A percentile compares a stretch with the other conserved stretches of the same genome.
Conservation (phyloP, 2,797 vertebrate genomes). For the Oreonectes daqikongensis region DNA sequence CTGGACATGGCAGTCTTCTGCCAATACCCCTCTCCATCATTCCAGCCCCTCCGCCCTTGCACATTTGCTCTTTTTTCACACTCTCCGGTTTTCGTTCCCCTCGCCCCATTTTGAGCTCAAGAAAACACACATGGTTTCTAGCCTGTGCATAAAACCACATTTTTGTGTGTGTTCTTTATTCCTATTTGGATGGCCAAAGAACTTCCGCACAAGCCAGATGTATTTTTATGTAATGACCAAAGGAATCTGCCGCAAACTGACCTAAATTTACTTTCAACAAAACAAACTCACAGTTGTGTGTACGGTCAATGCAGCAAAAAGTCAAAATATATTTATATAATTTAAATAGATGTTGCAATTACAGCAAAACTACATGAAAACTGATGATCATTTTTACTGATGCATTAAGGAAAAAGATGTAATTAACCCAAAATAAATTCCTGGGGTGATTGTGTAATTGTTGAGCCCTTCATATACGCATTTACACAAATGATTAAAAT, state of each 20-base stretch:
- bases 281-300: constrained; percentile 50
- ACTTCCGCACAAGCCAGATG: constrained; percentile 68
- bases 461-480: constrained; percentile 29
- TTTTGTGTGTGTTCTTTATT: constrained; percentile 67
- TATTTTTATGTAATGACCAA: constrained; percentile 67
- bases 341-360: constrained; percentile 5
- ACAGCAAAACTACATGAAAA: not conserved
- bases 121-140: constrained; percentile 72
- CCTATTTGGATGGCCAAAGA: constrained; percentile 64
- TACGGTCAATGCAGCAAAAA: constrained; percentile 11
- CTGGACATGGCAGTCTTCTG: constrained; percentile 57
- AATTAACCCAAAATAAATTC: constrained; percentile 31
- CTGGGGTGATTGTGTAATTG: constrained; percentile 42
- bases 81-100: constrained; percentile 14
- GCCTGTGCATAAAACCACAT: constrained; percentile 69
- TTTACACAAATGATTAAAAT: constrained; percentile 44
- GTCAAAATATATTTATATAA: constrained; percentile 1
- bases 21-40: constrained; percentile 44
- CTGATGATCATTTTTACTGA: not conserved
- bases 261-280: constrained; percentile 62
- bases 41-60: not conserved
- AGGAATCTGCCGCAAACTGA: constrained; percentile 64
- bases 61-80: constrained; percentile 19
- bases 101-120: constrained; percentile 50
- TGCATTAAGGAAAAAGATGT: not conserved